These are phyloP conservation scores for Trichechus manatus DNA, from an alignment of 2,113 vertebrate species.

Conservation along the genomic window DNA sequence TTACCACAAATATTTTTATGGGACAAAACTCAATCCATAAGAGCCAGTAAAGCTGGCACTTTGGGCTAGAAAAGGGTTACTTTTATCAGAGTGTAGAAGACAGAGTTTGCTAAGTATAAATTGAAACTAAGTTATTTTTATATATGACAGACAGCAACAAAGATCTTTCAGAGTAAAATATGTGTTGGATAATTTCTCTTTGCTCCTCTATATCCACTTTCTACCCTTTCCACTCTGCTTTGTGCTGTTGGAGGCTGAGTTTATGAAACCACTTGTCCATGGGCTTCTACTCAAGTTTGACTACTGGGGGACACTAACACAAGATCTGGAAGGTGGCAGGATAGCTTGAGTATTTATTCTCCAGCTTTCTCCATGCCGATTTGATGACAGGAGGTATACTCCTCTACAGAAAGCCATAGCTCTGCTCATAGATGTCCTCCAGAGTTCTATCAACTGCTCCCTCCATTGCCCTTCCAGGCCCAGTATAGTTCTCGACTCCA, in stretches of 20 bases:
- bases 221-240: background rate
- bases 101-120: background rate
- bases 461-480: background rate
- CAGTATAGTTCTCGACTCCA: background rate
- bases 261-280: background rate
- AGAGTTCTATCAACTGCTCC: background rate
- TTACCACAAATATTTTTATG: too few relatives aligned
- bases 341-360: background rate
- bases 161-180: background rate
- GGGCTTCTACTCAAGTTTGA: background rate
- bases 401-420: fast-evolving
- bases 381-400: fast-evolving
- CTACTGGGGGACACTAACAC: background rate
- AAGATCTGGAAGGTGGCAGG: background rate
- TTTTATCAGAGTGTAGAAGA: background rate
- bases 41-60: background rate
- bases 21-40: too few relatives aligned
- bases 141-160: background rate
- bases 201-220: background rate
- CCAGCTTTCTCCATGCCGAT: background rate
- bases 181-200: background rate
- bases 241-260: background rate
- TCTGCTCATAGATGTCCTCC: fast-evolving
- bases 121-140: background rate
- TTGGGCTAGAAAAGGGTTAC: background rate